Evolutionary conservation across 2,888 invertebrate species (phyloP), one percentile per base, ranked within the genome.

Genomic region (Tetanocera ferruginea): DNA sequence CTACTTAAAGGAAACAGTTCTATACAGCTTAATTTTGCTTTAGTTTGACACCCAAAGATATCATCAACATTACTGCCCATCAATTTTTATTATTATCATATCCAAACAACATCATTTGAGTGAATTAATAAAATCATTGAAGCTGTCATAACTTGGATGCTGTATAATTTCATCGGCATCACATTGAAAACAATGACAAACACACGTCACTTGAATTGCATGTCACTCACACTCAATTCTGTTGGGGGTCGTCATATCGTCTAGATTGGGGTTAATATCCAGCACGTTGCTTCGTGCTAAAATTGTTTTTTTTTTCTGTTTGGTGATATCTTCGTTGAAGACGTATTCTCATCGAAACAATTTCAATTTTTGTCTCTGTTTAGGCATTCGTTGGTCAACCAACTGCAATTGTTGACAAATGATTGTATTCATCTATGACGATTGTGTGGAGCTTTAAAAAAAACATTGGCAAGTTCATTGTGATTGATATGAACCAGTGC

Each of bases 341-440:
- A 23, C 25, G 19, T 49, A 49, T 37, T 37, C 23, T 23, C 69
- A 5, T 49, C 17, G 23, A 31, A 28, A 28, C 14, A 51, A 69
- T 69, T 69, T 49, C 25, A 69, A 69, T 69, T 69, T 51, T 67
- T 67, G 8, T 51, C 25, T 51, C 34, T 51, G 14, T 69, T 34
- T 43, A 14, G 25, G 23, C 23, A 23, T 17, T 49, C 43, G 25
- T 49, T 69, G 69, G 69, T 49, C 69, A 69, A 69, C 49, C 23
- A 23, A 28, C 49, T 69, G 25, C 69, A 69, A 69, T 69, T 69
- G 69, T 49, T 69, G 43, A 69, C 25, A 43, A 49, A 69, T 49
- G 49, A 43, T 67, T 43, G 9, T 66, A 9, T 43, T 34, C 23
- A 37, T 9, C 25, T 23, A 3, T n/a, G n/a, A 4, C 3, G 31